Percentiles rank a stretch among this genome's conserved stretches.
phyloP scores from a whole-genome alignment of 2,888 invertebrate genomes.

The Helicoverpa assulta region DNA sequence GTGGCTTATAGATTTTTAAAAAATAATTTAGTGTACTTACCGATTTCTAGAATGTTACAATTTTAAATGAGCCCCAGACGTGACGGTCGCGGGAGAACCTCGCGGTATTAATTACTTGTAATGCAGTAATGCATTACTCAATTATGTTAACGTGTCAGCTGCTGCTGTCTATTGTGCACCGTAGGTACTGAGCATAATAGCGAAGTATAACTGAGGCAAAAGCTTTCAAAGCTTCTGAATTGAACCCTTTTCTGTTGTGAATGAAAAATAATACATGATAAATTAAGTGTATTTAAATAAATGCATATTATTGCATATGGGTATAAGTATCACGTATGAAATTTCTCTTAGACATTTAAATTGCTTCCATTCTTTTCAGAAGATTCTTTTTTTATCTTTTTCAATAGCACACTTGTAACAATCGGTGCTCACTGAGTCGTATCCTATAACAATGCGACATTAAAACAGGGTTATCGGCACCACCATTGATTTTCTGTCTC shows the following conservation, averaged over 20 bases:
- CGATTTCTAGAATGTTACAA: conserved; percentile 11
- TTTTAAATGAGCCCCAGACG: conserved; percentile 28
- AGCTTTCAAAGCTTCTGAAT: too few relatives aligned
- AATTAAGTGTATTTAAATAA: too few relatives aligned
- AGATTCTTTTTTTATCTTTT: conserved; percentile 21
- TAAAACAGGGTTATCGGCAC: conserved; percentile 65
- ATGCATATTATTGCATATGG: too few relatives aligned
- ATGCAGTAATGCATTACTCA: conserved; percentile 21
- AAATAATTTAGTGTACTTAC: too few relatives aligned
- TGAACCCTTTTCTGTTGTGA: too few relatives aligned
- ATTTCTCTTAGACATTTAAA: neutral
- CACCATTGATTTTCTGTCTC: conserved; percentile 71
- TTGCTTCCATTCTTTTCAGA: neutral
- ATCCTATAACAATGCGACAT: conserved; percentile 47
- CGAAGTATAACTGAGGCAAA: too few relatives aligned
- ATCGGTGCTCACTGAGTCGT: conserved; percentile 40
- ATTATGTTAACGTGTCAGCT: conserved; percentile 13
- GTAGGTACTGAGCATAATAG: neutral
- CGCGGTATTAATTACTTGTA: conserved; percentile 41
- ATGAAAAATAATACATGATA: too few relatives aligned
- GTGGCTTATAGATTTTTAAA: too few relatives aligned
- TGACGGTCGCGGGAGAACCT: conserved; percentile 9
- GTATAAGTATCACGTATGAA: too few relatives aligned
- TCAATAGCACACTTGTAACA: conserved; percentile 34
- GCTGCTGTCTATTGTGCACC: neutral